phyloP scores from a whole-genome alignment of 2,797 vertebrate species.

The Mormyrops attenuatus region DNA sequence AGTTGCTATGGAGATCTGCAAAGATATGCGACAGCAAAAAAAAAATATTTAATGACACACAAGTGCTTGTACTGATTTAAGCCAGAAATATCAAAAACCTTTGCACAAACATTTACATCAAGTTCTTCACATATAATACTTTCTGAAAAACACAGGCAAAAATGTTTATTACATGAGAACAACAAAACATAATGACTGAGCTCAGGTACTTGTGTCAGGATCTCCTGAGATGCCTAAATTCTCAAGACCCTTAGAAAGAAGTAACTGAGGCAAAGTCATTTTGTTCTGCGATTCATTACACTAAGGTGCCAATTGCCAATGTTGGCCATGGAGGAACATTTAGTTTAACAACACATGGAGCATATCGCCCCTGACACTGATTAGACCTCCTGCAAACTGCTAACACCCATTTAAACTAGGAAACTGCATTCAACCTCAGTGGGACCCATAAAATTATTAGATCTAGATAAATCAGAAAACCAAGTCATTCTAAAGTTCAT shows the following conservation, averaged over 20 bases:
- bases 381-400: neutral
- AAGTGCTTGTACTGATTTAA: conserved; percentile 29
- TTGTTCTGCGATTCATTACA: neutral
- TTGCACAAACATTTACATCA: conserved; percentile 45
- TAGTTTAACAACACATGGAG: neutral
- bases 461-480: neutral
- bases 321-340: neutral
- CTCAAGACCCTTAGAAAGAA: neutral
- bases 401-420: neutral
- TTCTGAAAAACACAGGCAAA: conserved; percentile 45
- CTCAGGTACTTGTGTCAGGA: neutral
- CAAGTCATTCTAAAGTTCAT: neutral
- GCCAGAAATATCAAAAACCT: conserved; percentile 26
- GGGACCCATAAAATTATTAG: neutral
- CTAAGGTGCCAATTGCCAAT: neutral
- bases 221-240: neutral
- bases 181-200: conserved; percentile 18
- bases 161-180: conserved; percentile 36
- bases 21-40: conserved; percentile 38
- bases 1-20: conserved; percentile 41
- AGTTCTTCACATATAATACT: conserved; percentile 33
- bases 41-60: conserved; percentile 28
- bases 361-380: neutral
- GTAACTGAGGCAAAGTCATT: neutral
- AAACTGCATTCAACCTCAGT: neutral